Base-by-base conservation (phyloP, 1,140 invertebrate genomes). In the Copidosoma floridanum region DNA sequence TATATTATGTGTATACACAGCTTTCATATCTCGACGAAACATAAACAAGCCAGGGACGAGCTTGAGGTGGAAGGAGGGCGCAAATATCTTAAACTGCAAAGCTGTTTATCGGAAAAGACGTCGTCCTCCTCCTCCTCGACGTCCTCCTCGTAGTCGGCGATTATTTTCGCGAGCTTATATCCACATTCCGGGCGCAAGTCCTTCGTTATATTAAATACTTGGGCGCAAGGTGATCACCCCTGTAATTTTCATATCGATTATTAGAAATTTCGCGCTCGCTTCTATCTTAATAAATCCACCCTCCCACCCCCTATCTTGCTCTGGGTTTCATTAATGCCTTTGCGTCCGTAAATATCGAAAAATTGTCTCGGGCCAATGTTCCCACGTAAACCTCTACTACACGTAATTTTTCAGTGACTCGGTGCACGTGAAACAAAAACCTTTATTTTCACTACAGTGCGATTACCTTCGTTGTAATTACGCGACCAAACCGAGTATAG, bases 171-270 rank as follows among this genome's bases (percentile, higher is more conserved):
- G 59, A 37, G 59, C 59, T 50, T 55, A 61, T 54, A 54, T 50
- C 52, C 46, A 50, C 51, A 55, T 55, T 61, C 52, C 59, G 10
- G 24, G 46, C 52, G 32, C 58, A 24, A 46, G 48, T 51, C 48
- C 38, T 59, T 23, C 38, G 57, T 59, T 61, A 56, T 50, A 61
- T 61, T 61, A 61, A 61, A 61, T 61, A 61, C 18, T 61, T 61
- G 59, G 0, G 59, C 44, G 35, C 52, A 43, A 55, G 58, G 58
- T 60, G 43, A 32, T 21, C 23, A 51, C 37, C 21, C 46, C 24
- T 44, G 53, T 55, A 60, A 64, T 65, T 65, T 61, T 61, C 58
- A 57, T 60, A 53, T 57, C 48, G 46, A 51, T 61, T 61, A 61
- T 61, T 61, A 61, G 52, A 37, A 55, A 61, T 61, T 44, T 56